Evolutionary conservation across 2,888 invertebrate species (phyloP), one percentile per base, ranked within the genome.

Genomic region (Lasioglossum zephyrum): DNA sequence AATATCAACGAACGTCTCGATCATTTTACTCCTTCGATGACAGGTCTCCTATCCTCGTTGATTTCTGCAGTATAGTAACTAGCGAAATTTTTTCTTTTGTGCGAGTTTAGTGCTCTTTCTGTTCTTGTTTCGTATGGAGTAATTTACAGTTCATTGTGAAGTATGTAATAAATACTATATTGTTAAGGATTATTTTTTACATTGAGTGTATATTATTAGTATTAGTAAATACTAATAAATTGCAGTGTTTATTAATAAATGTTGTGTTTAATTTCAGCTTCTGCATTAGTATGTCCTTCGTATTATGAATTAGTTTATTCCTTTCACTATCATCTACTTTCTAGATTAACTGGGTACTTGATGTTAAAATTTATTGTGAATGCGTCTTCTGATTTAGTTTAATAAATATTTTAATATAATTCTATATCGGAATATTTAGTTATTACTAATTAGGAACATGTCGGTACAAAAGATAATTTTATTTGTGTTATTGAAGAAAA

Each of bases 1-100:
- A 83, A 90, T 44, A 44, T 44, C 44, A 36, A 73, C 0, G 18
- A 26, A 5, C 44, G 69, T n/a, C 31, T 5, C 4, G n/a, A 47
- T 60, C 22, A 70, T 73, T 83, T n/a, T 26, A 26, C 26, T 31
- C 60, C 60, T 26, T 16, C 26, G 16, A 1, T 22, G 31, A 4
- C 9, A 1, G 22, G 41, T 31, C 2, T 13, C 18, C 53, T 22
- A 16, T 36, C 60, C 26, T 66, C 18, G 13, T 66, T 18, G 66
- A 66, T 66, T 1, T 26, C 26, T 60, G 26, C 60, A 26, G 57
- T 3, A 44, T 44, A 44, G 44, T 44, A 44, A 18, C 6, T 49
- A 49, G 2, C 18, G 16, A 22, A 49, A 18, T 49, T 49, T 49
- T 49, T 49, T 18, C 49, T 18, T 18, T 49, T 6, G 0, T 18